Evolutionary conservation across 2,888 invertebrate genomes (phyloP), one percentile per base, ranked within the genome.

Genomic region (Zygothrica quintamaculata): DNA sequence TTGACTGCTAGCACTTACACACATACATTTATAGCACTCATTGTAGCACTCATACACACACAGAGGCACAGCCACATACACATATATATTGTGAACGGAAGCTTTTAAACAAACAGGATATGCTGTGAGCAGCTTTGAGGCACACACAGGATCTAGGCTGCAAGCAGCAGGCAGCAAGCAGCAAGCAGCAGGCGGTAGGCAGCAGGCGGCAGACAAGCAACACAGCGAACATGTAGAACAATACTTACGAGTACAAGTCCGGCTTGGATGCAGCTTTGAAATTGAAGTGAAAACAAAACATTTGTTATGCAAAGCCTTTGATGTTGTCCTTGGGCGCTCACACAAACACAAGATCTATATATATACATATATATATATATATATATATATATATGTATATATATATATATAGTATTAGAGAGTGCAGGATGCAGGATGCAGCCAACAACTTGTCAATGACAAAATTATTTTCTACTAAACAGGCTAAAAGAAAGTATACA

Each of bases 241-340:
- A 29, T 29, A 29, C 29, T 29, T 29, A 29, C 51, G 58, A 66
- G 60, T 66, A 29, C 51, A 65, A 66, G 60, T 66, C 66, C 59
- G 59, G 13, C 15, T 36, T 12, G 36, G 31, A 51, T 18, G 39
- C 46, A 15, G 25, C 51, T 42, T 52, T 26, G 33, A 29, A 60
- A 58, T 51, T 58, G 53, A 75, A 77, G 65, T 61, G 68, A 81
- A 81, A 85, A 71, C 74, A 82, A 78, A 78, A 74, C 74, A 80
- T 80, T 80, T 85, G 65, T 69, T 80, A 85, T 80, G 80, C 85
- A 80, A 80, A 80, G 85, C 84, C 85, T 82, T 85, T 85, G 80
- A 79, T 76, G 80, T 60, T 75, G 73, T 77, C 85, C 85, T 80
- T 85, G 75, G 60, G 56, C 74, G 56, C 42, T 22, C 5, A 22